Base-by-base conservation (phyloP, 2,113 vertebrate species). In the Sapajus apella region DNA sequence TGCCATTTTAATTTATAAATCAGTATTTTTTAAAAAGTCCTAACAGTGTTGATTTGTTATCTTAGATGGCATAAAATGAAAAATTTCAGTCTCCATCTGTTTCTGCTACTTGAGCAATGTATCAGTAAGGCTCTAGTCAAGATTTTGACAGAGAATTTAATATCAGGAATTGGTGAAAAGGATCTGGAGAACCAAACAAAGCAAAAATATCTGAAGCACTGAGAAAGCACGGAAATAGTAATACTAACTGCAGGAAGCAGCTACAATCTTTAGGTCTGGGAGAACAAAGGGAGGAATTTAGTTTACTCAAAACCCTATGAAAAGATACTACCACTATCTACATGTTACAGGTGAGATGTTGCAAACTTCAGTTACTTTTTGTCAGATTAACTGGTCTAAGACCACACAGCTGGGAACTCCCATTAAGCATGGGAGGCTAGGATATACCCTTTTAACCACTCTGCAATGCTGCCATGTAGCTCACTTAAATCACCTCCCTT, bases 71-170 rank as follows among this genome's bases (percentile, higher is more conserved):
- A 21, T 40, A 61, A 70, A 77, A 91, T 4, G 85, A 88, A 87
- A 18, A 20, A 82, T 50, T 64, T 81, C 73, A 50, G 58, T 55
- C 43, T 86, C 52, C 20, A 6, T 56, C 2, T 13, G 25, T 88
- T 95, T 95, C 27, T 82, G 64, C n/a, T 68, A 37, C 40, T 64
- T 91, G 55, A 72, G 43, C 25, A 88, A 18, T 50, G 10, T 32
- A 4, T 86, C 47, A 50, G 25, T 82, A 66, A 77, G 40, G 40
- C 8, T n/a, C 0, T 10, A 43, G 18, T 84, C 58, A 93, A 43
- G 6, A 70, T 45, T 91, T 88, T 45, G 70, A 72, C 40, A 97
- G 11, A 64, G n/a, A 84, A 91, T 85, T 88, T 56, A 55, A 75
- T 35, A 35, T 6, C 64, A 8, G 47, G 17, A 5, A n/a, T 10